These are phyloP conservation scores for Acanthochromis polyacanthus DNA, from an alignment of 2,113 vertebrate genomes.

Conservation along the genomic window DNA sequence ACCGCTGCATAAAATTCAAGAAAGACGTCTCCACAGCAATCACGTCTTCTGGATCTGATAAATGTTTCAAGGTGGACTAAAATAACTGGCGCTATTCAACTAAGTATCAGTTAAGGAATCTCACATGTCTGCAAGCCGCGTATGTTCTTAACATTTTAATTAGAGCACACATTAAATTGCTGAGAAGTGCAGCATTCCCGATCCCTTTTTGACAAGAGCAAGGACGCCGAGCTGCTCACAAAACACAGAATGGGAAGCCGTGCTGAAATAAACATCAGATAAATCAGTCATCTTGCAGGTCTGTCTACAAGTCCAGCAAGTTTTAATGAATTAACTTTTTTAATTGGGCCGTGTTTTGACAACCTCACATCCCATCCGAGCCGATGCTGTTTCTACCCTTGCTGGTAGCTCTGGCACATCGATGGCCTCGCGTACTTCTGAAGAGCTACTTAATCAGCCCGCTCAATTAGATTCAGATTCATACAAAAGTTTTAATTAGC, in stretches of 20 bases:
- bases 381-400: conserved; percentile 44
- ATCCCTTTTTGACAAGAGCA: conserved; percentile 45
- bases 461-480: conserved; percentile 65
- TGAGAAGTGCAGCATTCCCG: conserved; percentile 35
- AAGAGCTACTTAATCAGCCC: conserved; percentile 69
- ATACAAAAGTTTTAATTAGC: conserved; percentile 78
- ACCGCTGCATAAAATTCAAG: neutral
- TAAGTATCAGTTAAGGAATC: conserved; percentile 45
- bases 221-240: conserved; percentile 43
- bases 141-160: conserved; percentile 62
- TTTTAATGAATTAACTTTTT: conserved; percentile 80
- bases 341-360: conserved; percentile 74
- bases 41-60: conserved; percentile 32
- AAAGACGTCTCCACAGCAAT: conserved; percentile 10
- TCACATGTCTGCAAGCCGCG: conserved; percentile 20
- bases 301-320: conserved; percentile 57
- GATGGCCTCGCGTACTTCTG: conserved; percentile 45
- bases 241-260: conserved; percentile 22
- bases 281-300: conserved; percentile 70
- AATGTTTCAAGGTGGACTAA: conserved; percentile 30
- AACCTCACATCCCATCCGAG: conserved; percentile 53
- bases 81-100: conserved; percentile 26
- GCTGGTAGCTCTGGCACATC: conserved; percentile 41
- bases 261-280: conserved; percentile 71
- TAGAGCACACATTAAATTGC: conserved; percentile 47